Evolutionary conservation across 2,888 invertebrate species (phyloP), one percentile per base, ranked within the genome.

Genomic region (Leucoptera coffeella): DNA sequence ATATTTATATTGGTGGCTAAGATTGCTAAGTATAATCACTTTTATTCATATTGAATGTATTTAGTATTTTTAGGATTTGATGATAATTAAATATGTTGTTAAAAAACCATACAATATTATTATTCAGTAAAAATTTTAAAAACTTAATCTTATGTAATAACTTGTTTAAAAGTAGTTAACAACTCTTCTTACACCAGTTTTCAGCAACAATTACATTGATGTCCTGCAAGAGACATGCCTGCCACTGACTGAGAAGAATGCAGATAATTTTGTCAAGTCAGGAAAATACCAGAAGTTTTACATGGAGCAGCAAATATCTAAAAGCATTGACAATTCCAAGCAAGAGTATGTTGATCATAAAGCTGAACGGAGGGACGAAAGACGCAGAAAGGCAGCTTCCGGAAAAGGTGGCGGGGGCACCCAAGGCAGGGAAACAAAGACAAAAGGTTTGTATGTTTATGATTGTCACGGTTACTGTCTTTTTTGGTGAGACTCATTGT

Each of bases 361-460:
- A 59, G 60, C 76, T 21, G 87, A 88, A 40, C 82, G 82, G 42
- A 80, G 89, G 32, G 93, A 95, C 29, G 93, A 94, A 41, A 74
- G 94, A 8, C 76, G 91, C 30, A 88, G 88, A 46, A 93, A 91
- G 50, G 92, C 92, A 2, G 65, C 83, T 4, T 78, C 81, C 14
- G 91, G 91, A 2, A 94, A 93, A 72, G 82, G 82, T 25, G 94
- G 94, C 9, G 93, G 94, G 10, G 94, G 94, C 2, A 78, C 84
- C 8, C 94, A 94, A 53, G 95, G 95, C 1, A 74, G 95, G 20
- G 95, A 96, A 72, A 92, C 92, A 1, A 95, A 93, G 71, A 94
- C 91, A 0, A 94, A 91, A 49, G n/a, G n/a, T n/a, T n/a, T n/a
- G n/a, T n/a, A n/a, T n/a, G n/a, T n/a, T n/a, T n/a, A n/a, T n/a